Percentiles rank a stretch among this genome's conserved stretches.
Evolutionary conservation across 2,113 vertebrate genomes (phyloP).

Genomic region (Ceyx margarethae): DNA sequence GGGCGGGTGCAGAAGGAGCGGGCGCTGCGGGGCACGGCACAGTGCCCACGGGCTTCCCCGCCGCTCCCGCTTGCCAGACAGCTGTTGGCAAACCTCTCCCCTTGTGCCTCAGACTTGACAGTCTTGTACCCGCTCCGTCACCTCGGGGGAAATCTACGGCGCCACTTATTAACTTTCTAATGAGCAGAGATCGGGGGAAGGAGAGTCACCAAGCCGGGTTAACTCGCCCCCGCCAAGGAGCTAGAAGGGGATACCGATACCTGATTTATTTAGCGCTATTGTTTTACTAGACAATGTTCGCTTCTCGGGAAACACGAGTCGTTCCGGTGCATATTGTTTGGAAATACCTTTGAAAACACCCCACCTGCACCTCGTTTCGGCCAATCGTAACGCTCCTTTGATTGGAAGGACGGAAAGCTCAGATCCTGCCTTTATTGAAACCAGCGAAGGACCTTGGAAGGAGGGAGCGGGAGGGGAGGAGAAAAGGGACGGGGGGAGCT

Average conservation of each 20-base stretch:
- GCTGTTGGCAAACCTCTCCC: neutral
- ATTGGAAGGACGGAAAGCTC: neutral
- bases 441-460: neutral
- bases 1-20: neutral
- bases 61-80: neutral
- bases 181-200: neutral
- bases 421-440: constrained; percentile 30
- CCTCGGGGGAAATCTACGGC: neutral
- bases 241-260: neutral
- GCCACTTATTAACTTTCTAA: neutral
- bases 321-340: neutral
- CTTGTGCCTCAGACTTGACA: neutral
- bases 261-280: constrained; percentile 15
- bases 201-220: neutral
- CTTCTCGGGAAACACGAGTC: neutral
- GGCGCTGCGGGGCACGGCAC: neutral
- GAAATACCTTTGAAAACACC: constrained; percentile 1
- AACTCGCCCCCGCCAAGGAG: neutral
- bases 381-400: neutral
- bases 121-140: neutral
- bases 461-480: neutral
- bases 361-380: constrained; percentile 6
- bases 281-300: neutral
- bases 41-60: neutral
- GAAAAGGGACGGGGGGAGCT: neutral